Conservation (phyloP, 2,888 invertebrate genomes). For the Sesia bembeciformis region DNA sequence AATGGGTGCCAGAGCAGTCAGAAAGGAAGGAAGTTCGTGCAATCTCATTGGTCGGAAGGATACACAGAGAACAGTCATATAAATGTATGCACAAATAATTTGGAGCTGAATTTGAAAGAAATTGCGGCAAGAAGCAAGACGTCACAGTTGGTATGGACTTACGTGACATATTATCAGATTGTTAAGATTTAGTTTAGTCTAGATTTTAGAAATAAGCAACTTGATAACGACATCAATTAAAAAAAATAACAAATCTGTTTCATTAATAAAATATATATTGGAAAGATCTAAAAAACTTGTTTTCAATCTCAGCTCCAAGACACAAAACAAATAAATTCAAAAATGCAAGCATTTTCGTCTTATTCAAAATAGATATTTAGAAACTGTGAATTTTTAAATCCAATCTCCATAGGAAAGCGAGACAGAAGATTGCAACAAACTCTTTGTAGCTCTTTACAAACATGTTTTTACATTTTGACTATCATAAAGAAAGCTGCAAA, state of each 20-base stretch:
- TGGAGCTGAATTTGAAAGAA: constrained; percentile 25
- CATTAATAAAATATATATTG: too few species aligned
- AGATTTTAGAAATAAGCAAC: too few species aligned
- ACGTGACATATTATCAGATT: too few species aligned
- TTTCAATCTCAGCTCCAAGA: constrained; percentile 34
- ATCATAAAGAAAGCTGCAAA: not conserved
- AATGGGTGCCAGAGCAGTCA: constrained; percentile 31
- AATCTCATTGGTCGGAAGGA: constrained; percentile 60
- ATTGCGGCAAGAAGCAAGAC: not conserved
- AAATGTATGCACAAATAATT: constrained; percentile 33
- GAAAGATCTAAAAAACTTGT: too few species aligned
- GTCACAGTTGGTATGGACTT: too few species aligned
- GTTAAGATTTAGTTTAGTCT: too few species aligned
- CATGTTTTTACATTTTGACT: not conserved
- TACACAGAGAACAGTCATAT: constrained; percentile 50
- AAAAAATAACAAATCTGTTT: too few species aligned
- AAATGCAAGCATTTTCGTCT: constrained; percentile 52
- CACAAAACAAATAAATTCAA: constrained; percentile 37
- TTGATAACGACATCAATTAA: too few species aligned
- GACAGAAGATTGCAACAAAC: constrained; percentile 45
- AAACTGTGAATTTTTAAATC: constrained; percentile 35
- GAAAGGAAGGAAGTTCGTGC: constrained; percentile 48
- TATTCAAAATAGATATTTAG: constrained; percentile 35
- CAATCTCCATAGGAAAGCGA: constrained; percentile 40
- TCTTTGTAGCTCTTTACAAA: constrained; percentile 39